Conservation (phyloP, 2,888 invertebrate species). For the Erpobdella octoculata region DNA sequence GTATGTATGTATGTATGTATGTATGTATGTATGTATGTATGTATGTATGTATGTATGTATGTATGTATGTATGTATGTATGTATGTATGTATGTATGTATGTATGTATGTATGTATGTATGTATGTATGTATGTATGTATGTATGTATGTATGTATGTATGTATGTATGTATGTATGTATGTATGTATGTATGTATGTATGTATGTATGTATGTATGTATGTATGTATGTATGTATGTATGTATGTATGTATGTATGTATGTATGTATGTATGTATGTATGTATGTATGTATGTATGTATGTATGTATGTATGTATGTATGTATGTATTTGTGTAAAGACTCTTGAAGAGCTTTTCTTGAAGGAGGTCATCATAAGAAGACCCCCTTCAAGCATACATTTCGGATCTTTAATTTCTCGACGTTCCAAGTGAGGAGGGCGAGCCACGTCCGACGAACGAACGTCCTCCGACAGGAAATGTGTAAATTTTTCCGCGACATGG, state of each 20-base stretch:
- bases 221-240: too few relatives aligned
- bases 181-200: neutral
- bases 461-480: too few relatives aligned
- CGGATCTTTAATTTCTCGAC: too few relatives aligned
- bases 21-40: slow-evolving; percentile 8
- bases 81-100: neutral
- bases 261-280: neutral
- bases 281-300: neutral
- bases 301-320: neutral
- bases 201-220: too few relatives aligned
- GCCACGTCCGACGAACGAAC: too few relatives aligned
- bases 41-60: neutral
- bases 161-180: neutral
- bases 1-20: slow-evolving; percentile 5
- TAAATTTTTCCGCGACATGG: too few relatives aligned
- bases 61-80: neutral
- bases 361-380: too few relatives aligned
- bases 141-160: neutral
- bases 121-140: neutral
- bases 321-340: neutral
- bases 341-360: too few relatives aligned
- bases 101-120: neutral
- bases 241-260: too few relatives aligned
- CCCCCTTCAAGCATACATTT: too few relatives aligned
- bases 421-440: too few relatives aligned